Percentiles rank a stretch among this genome's conserved stretches.
Conservation (phyloP, 2,888 invertebrate species). For the Stenolophus ochropezus region DNA sequence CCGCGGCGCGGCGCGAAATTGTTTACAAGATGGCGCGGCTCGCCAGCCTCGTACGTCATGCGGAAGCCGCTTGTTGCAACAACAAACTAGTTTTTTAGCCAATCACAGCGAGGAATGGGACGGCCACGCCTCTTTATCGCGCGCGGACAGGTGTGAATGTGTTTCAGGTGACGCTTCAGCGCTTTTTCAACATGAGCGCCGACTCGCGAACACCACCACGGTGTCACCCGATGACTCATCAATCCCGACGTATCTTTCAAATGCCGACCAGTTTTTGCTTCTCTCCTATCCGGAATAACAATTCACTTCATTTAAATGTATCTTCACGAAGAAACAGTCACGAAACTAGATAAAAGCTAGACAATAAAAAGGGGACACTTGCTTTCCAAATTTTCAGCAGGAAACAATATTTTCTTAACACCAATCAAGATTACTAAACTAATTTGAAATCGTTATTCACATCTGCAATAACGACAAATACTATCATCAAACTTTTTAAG, state of each 20-base stretch:
- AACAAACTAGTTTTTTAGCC: constrained; percentile 41
- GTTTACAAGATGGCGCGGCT: constrained; percentile 55
- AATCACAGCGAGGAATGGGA: constrained; percentile 18
- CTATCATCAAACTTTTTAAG: too few species aligned
- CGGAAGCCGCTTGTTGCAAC: constrained; percentile 32
- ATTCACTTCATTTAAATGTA: background rate
- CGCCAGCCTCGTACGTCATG: constrained; percentile 38
- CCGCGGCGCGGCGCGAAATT: constrained; percentile 51
- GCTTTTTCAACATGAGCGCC: constrained; percentile 25
- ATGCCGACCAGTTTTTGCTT: background rate
- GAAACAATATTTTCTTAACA: too few species aligned
- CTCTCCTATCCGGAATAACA: background rate
- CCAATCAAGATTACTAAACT: too few species aligned
- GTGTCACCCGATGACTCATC: background rate
- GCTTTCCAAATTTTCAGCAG: background rate
- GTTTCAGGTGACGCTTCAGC: background rate
- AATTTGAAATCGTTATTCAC: too few species aligned
- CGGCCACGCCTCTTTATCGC: constrained; percentile 40
- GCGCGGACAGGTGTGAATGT: constrained; percentile 39
- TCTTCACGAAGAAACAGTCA: background rate
- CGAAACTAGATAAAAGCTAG: background rate
- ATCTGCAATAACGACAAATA: too few species aligned
- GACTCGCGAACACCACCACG: background rate
- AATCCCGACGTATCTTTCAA: background rate
- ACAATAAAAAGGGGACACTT: too few species aligned